These are phyloP conservation scores for Toxotes lorentzi DNA, from an alignment of 2,797 vertebrate species.

Conservation along the genomic window DNA sequence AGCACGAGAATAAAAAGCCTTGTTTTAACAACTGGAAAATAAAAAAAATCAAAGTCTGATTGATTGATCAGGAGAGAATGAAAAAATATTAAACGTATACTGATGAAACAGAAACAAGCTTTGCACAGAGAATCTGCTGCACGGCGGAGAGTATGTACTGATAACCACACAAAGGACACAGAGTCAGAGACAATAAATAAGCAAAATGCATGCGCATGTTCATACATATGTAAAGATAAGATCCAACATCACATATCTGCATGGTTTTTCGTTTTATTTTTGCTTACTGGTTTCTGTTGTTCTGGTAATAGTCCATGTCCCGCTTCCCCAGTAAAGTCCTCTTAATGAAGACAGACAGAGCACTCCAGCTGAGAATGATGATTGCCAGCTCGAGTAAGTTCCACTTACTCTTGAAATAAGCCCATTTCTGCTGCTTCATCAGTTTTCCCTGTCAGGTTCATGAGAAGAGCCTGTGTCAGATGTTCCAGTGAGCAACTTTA, in stretches of 20 bases:
- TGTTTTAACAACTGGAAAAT: slow-evolving; percentile 25
- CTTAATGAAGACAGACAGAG: slow-evolving; percentile 91
- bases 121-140: not conserved
- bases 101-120: not conserved
- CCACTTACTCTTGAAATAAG: slow-evolving; percentile 93
- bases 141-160: not conserved
- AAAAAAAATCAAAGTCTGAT: no score
- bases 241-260: not conserved
- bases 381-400: slow-evolving; percentile 92
- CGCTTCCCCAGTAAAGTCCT: slow-evolving; percentile 88
- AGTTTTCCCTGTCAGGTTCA: slow-evolving; percentile 87
- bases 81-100: not conserved
- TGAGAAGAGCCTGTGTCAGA: slow-evolving; percentile 9
- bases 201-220: not conserved
- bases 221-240: not conserved
- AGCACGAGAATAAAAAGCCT: slow-evolving; percentile 21
- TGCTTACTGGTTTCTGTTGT: slow-evolving; percentile 89
- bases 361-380: slow-evolving; percentile 93
- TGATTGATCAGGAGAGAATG: no score
- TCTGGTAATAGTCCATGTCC: slow-evolving; percentile 90
- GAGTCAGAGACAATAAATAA: not conserved
- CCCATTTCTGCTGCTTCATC: slow-evolving; percentile 89
- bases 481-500: not conserved
- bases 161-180: not conserved
- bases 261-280: slow-evolving; percentile 1